Base-by-base conservation (phyloP, 2,888 invertebrate genomes). In the Gibbula magus region DNA sequence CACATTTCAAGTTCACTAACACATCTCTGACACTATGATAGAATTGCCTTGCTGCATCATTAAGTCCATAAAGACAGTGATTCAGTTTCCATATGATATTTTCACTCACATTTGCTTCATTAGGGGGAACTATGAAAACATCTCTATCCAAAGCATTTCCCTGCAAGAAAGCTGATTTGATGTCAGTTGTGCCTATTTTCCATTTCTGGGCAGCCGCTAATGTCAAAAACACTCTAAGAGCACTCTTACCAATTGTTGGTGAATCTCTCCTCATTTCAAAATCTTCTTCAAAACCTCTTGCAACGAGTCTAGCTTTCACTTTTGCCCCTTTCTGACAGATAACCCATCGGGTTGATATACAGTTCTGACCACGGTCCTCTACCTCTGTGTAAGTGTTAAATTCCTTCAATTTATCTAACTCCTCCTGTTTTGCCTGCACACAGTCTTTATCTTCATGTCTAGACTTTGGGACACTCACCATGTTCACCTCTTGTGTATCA, bases 21-120 rank as follows among this genome's bases (percentile, higher is more conserved):
- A 35, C 35, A 35, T 35, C 67, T 3, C 39, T 20, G 13, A 83
- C 82, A 77, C 79, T 82, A 22, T 67, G 22, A 35, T 78, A 83
- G 32, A 80, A 79, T 13, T 82, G 77, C 52, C 80, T 61, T 3
- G 82, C 77, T 51, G 78, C 82, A 79, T 79, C 78, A 56, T 81
- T 81, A 16, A 81, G 52, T 1, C 79, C 78, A 76, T 83, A 83
- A 18, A 84, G 20, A 51, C 82, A 67, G 29, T 78, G 67, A 25
- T 77, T 82, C 0, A 81, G 66, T 67, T 81, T 80, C 84, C 84
- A 84, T 51, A 81, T 35, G 18, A 35, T 29, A 16, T 56, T 76
- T n/a, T 70, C 29, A 16, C 7, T 29, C 7, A 51, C 29, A 39
- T 78, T 29, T n/a, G 67, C 66, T 45, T 82, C 81, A 22, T 22